These are phyloP conservation scores for Argyra leucocephala DNA, from an alignment of 2,888 invertebrate genomes.

Conservation along the genomic window DNA sequence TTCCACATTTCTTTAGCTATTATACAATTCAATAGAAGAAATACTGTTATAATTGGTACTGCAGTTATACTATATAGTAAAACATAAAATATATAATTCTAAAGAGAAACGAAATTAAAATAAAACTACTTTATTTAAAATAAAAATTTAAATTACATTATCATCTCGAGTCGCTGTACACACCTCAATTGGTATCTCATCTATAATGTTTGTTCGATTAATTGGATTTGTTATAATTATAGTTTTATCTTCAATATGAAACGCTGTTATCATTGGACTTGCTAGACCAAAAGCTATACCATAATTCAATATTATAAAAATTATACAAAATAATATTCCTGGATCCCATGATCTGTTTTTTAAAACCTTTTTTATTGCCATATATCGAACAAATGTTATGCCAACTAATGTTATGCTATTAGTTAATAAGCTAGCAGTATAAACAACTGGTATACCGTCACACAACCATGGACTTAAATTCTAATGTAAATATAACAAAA, in stretches of 20 bases:
- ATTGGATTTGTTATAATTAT: too few species aligned
- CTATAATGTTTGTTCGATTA: too few species aligned
- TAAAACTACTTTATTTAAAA: constrained; percentile 23
- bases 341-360: constrained; percentile 40
- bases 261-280: constrained; percentile 34
- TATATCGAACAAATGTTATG: constrained; percentile 45
- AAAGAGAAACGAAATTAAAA: too few species aligned
- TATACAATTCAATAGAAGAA: constrained; percentile 40
- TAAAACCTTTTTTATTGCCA: constrained; percentile 36
- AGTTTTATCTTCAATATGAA: too few species aligned
- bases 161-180: too few species aligned
- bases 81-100: constrained; percentile 18
- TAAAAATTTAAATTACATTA: too few species aligned
- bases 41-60: constrained; percentile 35
- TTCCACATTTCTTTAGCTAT: constrained; percentile 40
- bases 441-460: constrained; percentile 40
- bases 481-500: too few species aligned
- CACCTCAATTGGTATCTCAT: too few species aligned
- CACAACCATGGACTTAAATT: constrained; percentile 40
- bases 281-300: constrained; percentile 35
- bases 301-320: constrained; percentile 31
- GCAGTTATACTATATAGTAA: constrained; percentile 31
- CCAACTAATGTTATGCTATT: constrained; percentile 42
- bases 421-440: constrained; percentile 40
- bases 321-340: constrained; percentile 29